These are phyloP conservation scores for Yponomeuta malinellus DNA, from an alignment of 2,888 invertebrate genomes.

Conservation along the genomic window DNA sequence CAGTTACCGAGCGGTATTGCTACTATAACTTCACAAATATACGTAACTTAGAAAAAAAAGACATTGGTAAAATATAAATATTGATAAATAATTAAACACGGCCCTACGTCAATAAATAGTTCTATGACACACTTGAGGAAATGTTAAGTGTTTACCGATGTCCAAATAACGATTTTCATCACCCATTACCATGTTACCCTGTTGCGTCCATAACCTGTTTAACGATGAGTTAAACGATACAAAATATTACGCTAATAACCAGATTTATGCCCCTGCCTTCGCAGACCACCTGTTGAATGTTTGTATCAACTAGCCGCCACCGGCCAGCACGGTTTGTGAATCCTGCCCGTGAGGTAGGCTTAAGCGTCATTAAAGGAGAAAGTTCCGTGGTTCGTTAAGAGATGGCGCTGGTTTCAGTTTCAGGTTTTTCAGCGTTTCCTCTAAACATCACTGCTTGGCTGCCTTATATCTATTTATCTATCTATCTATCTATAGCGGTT, in stretches of 20 bases:
- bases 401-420: not conserved
- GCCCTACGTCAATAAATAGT: too few species aligned
- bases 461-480: too few species aligned
- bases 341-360: not conserved
- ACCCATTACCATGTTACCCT: not conserved
- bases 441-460: too few species aligned
- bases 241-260: not conserved
- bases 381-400: not conserved
- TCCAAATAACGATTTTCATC: conserved; percentile 15
- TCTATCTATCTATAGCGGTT: too few species aligned
- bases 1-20: too few species aligned
- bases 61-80: too few species aligned
- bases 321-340: not conserved
- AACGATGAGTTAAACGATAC: not conserved
- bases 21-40: too few species aligned
- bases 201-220: not conserved
- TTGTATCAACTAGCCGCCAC: not conserved
- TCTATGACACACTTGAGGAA: too few species aligned
- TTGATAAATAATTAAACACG: too few species aligned
- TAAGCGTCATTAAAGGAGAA: not conserved
- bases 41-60: too few species aligned
- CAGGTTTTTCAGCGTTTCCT: too few species aligned
- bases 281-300: not conserved
- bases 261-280: not conserved
- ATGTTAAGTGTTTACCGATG: too few species aligned